These are phyloP conservation scores for Triops cancriformis DNA, from an alignment of 1,140 invertebrate species.

Conservation along the genomic window DNA sequence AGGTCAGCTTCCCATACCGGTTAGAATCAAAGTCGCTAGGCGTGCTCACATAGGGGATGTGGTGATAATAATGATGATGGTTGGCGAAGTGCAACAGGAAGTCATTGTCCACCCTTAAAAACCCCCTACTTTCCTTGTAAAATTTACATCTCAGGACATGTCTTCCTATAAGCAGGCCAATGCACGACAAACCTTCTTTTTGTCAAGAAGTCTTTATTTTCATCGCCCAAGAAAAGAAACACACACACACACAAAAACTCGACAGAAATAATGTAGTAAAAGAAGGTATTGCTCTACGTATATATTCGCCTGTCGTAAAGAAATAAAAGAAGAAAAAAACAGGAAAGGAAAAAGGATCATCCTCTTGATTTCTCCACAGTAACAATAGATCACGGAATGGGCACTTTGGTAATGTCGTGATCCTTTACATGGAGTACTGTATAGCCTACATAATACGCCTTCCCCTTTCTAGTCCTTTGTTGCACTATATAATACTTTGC, in stretches of 20 bases:
- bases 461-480: not conserved
- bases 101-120: conserved; percentile 13
- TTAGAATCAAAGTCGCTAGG: not conserved
- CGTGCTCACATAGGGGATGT: not conserved
- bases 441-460: not conserved
- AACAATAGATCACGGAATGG: conserved; percentile 6
- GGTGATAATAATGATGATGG: not conserved
- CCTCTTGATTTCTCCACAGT: not conserved
- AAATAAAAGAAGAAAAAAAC: not conserved
- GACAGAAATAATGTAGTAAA: no score
- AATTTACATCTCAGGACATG: not conserved
- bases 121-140: conserved; percentile 9
- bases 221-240: not conserved
- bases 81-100: not conserved
- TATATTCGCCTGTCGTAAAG: not conserved
- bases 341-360: not conserved
- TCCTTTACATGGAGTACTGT: not conserved
- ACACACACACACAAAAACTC: no score
- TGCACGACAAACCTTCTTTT: not conserved
- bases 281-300: no score
- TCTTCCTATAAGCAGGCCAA: not conserved
- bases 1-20: conserved; percentile 9
- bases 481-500: not conserved
- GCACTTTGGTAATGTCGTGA: not conserved
- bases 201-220: not conserved